phyloP scores from a whole-genome alignment of 2,113 vertebrate genomes.

The Ibidorhyncha struthersii region DNA sequence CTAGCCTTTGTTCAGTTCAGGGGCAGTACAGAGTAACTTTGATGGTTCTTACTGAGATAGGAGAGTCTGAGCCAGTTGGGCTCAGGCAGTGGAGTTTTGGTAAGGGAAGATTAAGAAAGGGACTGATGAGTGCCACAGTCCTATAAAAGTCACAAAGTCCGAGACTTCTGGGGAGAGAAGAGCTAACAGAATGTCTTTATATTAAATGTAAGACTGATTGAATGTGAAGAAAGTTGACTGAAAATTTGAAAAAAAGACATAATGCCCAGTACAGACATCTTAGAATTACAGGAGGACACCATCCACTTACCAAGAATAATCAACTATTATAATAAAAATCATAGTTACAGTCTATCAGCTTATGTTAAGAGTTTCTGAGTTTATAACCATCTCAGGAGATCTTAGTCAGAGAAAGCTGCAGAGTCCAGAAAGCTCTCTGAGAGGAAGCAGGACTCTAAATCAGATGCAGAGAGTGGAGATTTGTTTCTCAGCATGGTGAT shows the following conservation, averaged over 20 bases:
- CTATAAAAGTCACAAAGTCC: not conserved
- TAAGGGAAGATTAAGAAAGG: not conserved
- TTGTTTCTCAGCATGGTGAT: not conserved
- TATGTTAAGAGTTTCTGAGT: not conserved
- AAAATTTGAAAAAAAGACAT: not conserved
- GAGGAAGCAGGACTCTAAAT: not conserved
- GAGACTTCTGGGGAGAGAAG: not conserved
- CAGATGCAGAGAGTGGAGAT: not conserved
- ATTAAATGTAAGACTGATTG: not conserved
- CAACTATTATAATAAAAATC: not conserved
- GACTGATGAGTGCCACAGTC: not conserved
- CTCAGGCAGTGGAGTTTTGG: not conserved
- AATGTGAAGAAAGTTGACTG: not conserved
- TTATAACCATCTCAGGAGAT: not conserved
- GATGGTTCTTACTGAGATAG: not conserved
- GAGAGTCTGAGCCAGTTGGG: fast-evolving
- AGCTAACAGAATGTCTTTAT: not conserved
- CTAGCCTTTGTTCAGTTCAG: not conserved
- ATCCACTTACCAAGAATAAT: not conserved
- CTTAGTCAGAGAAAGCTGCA: not conserved
- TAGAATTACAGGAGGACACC: not conserved
- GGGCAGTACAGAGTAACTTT: not conserved
- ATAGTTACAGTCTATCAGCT: not conserved
- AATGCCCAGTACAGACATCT: not conserved
- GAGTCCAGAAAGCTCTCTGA: not conserved